Evolutionary conservation across 2,797 vertebrate genomes (phyloP).

Genomic region (Neosalanx taihuensis): DNA sequence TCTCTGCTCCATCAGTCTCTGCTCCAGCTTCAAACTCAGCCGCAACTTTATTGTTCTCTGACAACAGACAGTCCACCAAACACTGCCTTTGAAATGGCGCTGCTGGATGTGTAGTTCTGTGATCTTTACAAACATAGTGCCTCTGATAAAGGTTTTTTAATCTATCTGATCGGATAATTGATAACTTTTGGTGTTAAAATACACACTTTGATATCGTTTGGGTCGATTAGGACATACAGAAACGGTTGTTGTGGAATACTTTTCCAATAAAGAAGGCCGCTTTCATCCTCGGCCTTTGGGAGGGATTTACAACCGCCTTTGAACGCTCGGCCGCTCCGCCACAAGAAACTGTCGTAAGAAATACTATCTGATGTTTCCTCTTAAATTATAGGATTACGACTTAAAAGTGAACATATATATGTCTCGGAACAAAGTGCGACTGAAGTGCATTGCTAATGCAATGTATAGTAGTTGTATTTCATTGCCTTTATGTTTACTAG

Average conservation of each 20-base stretch:
- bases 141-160: slow-evolving; percentile 36
- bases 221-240: slow-evolving; percentile 55
- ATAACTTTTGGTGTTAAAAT: slow-evolving; percentile 26
- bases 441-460: not conserved
- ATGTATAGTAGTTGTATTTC: not conserved
- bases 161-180: slow-evolving; percentile 23
- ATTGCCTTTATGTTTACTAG: slow-evolving; percentile 12
- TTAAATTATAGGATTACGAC: not conserved
- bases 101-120: slow-evolving; percentile 60
- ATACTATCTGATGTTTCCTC: not conserved
- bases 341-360: slow-evolving; percentile 59
- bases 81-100: slow-evolving; percentile 76
- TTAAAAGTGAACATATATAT: not conserved
- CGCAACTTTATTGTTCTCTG: slow-evolving; percentile 72
- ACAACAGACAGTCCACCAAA: slow-evolving; percentile 67
- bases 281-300: slow-evolving; percentile 62
- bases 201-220: slow-evolving; percentile 25
- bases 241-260: slow-evolving; percentile 51
- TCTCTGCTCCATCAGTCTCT: too few relatives aligned
- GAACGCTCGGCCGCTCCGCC: slow-evolving; percentile 50
- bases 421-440: not conserved
- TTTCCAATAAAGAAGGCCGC: slow-evolving; percentile 71
- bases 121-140: slow-evolving; percentile 54
- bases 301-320: slow-evolving; percentile 58
- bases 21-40: slow-evolving; percentile 21